A percentile compares a stretch with the other conserved stretches of the same genome.
phyloP scores from a whole-genome alignment of 2,797 vertebrate species.

The Hippopotamyrus pictus region DNA sequence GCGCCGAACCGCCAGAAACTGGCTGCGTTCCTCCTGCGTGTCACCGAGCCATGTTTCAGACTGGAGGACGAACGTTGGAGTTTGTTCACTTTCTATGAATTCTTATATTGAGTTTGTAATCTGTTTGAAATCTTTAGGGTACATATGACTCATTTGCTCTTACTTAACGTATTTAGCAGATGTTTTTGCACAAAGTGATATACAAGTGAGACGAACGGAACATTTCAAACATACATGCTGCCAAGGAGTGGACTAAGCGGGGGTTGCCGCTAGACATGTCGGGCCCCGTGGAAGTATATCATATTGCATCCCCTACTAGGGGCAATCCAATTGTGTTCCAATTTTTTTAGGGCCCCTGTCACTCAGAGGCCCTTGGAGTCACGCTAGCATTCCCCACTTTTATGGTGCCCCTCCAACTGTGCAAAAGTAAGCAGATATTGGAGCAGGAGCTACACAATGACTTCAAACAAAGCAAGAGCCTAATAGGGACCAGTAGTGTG shows the following conservation, averaged over 20 bases:
- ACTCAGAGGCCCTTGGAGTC: background rate
- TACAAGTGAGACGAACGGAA: background rate
- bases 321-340: background rate
- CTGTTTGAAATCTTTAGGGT: background rate
- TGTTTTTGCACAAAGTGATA: background rate
- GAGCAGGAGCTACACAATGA: background rate
- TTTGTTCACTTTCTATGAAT: background rate
- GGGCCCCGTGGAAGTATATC: background rate
- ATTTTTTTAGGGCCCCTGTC: background rate
- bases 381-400: background rate
- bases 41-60: background rate
- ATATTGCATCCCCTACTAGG: background rate
- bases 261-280: background rate
- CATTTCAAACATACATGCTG: background rate
- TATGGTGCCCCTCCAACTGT: background rate
- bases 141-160: background rate
- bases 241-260: background rate
- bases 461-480: background rate
- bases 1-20: background rate
- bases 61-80: background rate
- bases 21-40: background rate
- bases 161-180: background rate
- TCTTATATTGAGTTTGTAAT: background rate
- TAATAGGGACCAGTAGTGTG: background rate
- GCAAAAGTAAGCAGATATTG: background rate